Conservation (phyloP, 2,113 vertebrate species). For the Salvelinus namaycush region DNA sequence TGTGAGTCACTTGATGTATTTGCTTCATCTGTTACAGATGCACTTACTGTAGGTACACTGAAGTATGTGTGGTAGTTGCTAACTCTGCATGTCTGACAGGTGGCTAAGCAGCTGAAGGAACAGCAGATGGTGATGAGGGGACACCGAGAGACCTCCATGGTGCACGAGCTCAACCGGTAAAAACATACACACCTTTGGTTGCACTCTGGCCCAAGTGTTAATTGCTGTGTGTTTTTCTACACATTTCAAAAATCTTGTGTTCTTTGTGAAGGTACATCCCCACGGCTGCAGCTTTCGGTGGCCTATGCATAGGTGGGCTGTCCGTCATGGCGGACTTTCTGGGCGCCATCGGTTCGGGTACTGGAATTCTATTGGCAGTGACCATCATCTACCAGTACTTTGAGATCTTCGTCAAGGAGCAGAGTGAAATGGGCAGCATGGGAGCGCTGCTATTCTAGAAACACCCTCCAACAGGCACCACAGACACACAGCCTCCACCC, state of each 20-base stretch:
- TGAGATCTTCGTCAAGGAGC: conserved; percentile 99
- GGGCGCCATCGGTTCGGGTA: conserved; percentile 96
- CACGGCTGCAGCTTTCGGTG: conserved; percentile 96
- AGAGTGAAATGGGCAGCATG: conserved; percentile 98
- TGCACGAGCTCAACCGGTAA: conserved; percentile 98
- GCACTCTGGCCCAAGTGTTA: neutral
- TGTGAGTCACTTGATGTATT: conserved; percentile 72
- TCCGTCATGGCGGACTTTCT: conserved; percentile 97
- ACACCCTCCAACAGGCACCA: conserved; percentile 14
- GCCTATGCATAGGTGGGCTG: conserved; percentile 95
- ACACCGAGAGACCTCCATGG: conserved; percentile 98
- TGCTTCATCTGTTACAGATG: neutral
- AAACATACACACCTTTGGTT: neutral
- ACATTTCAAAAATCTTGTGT: neutral
- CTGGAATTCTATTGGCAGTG: conserved; percentile 94
- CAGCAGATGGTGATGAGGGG: conserved; percentile 86
- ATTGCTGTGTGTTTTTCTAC: neutral
- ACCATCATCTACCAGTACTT: conserved; percentile 99
- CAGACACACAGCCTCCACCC: conserved; percentile 40
- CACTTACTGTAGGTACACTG: neutral
- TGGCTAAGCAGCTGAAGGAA: conserved; percentile 94
- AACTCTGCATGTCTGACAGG: conserved; percentile 66
- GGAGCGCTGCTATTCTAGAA: conserved; percentile 94
- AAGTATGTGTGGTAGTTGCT: neutral
- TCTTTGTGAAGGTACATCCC: conserved; percentile 90